A percentile compares a stretch with the other conserved stretches of the same genome.
Conservation (phyloP, 1,140 invertebrate genomes). For the Bombus affinis region DNA sequence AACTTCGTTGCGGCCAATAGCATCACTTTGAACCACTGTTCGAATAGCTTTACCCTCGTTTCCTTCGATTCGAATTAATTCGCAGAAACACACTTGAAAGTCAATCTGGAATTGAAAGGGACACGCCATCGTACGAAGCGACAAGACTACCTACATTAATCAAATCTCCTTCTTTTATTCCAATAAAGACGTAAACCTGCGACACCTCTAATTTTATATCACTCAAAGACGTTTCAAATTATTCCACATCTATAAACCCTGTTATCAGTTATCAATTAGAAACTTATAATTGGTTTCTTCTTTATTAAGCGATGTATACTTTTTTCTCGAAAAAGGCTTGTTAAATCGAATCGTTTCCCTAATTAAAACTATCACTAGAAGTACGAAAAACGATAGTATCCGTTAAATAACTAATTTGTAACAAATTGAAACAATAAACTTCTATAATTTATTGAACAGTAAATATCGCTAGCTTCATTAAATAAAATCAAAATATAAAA, state of each 20-base stretch:
- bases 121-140: not conserved
- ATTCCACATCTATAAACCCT: not conserved
- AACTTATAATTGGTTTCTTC: not conserved
- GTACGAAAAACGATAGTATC: not conserved
- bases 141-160: conserved; percentile 2
- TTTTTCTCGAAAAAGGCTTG: no score
- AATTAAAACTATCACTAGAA: not conserved
- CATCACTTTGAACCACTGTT: not conserved
- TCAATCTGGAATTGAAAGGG: not conserved
- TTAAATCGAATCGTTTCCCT: not conserved
- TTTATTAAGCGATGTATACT: not conserved
- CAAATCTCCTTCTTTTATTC: not conserved
- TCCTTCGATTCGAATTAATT: conserved; percentile 16
- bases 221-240: not conserved
- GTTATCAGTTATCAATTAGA: not conserved
- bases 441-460: not conserved
- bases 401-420: not conserved
- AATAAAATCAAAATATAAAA: not conserved
- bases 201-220: not conserved
- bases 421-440: not conserved
- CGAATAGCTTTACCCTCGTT: not conserved
- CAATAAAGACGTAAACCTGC: not conserved
- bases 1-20: not conserved
- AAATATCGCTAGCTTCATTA: no score
- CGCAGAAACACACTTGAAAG: not conserved